Conservation (phyloP, 2,113 vertebrate genomes). For the Cyanocitta stelleri region DNA sequence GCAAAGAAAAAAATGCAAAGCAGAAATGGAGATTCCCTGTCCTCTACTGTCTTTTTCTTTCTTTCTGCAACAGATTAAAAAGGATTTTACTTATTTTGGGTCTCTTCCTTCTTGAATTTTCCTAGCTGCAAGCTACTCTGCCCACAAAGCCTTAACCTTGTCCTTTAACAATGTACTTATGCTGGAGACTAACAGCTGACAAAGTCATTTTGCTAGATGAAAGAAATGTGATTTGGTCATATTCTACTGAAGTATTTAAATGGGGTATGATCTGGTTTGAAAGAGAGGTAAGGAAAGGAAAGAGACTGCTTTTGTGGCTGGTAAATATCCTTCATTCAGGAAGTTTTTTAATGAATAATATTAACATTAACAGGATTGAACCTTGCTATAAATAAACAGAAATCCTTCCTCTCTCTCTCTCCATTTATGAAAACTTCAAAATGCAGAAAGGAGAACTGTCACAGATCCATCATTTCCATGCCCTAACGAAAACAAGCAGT, state of each 20-base stretch:
- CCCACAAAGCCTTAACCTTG: neutral
- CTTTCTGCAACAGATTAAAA: neutral
- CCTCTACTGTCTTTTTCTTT: neutral
- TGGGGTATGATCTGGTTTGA: neutral
- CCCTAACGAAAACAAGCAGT: neutral
- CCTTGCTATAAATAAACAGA: neutral
- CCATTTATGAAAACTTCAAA: neutral
- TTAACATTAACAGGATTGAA: neutral
- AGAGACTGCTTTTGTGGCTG: neutral
- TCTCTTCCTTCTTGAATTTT: neutral
- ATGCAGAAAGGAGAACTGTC: neutral
- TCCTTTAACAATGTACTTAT: neutral
- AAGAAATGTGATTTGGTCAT: neutral
- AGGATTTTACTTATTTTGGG: neutral
- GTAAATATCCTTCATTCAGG: slow-evolving; percentile 28
- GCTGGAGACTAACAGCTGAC: neutral
- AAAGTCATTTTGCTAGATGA: neutral
- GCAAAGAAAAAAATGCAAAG: neutral
- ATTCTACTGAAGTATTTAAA: neutral
- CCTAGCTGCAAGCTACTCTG: neutral
- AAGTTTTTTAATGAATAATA: neutral
- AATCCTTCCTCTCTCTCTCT: neutral
- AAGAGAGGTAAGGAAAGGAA: neutral
- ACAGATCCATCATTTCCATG: neutral
- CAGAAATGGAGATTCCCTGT: neutral